Evolutionary conservation across 2,888 invertebrate species (phyloP).

Genomic region (Callimorpha dominula): DNA sequence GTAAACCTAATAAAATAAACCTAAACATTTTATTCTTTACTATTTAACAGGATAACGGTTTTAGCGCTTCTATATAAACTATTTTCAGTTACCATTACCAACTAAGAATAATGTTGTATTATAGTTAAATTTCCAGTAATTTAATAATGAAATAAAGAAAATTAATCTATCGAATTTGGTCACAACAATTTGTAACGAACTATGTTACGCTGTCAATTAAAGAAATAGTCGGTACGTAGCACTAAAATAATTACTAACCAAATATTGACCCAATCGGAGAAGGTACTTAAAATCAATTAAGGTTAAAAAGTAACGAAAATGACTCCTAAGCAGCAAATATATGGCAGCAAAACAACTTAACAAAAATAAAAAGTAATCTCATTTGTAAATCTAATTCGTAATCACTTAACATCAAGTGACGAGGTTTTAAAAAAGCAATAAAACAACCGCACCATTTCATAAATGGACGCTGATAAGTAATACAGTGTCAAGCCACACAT

Average conservation of each 20-base stretch:
- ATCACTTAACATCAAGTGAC: slow-evolving; percentile 19
- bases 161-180: background rate
- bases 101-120: background rate
- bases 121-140: background rate
- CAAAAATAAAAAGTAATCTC: slow-evolving; percentile 18
- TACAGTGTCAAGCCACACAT: too few relatives aligned
- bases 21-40: background rate
- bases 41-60: background rate
- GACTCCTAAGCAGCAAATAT: slow-evolving; percentile 10
- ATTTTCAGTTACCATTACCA: background rate
- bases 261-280: background rate
- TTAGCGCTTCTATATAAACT: too few relatives aligned
- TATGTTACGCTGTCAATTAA: background rate
- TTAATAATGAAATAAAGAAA: background rate
- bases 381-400: slow-evolving; percentile 26
- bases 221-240: background rate
- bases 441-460: background rate
- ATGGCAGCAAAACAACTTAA: slow-evolving; percentile 10
- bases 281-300: background rate
- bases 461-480: too few relatives aligned
- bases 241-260: background rate
- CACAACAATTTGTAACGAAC: background rate
- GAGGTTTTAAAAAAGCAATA: background rate
- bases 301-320: background rate
- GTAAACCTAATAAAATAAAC: background rate